Evolutionary conservation across 1,140 invertebrate genomes (phyloP).

Genomic region (Armadillidium nasatum): DNA sequence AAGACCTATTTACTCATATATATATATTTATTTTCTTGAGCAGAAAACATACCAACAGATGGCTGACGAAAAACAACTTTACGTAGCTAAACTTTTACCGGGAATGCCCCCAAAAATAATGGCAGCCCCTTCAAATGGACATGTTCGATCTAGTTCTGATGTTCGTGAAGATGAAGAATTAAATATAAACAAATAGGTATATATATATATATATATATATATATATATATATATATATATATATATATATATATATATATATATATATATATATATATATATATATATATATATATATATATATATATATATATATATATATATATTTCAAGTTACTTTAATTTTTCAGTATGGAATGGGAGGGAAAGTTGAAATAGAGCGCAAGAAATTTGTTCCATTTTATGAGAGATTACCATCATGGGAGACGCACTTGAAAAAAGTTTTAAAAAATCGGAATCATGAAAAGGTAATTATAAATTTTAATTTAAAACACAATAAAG

Average conservation of each 20-base stretch:
- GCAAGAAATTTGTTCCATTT: not conserved
- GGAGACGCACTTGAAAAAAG: not conserved
- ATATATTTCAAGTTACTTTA: not conserved
- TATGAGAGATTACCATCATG: not conserved
- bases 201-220: not conserved
- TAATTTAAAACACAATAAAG: too few species aligned
- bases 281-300: too few species aligned
- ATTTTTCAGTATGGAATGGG: not conserved
- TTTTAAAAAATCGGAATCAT: not conserved
- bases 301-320: too few species aligned
- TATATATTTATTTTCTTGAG: too few species aligned
- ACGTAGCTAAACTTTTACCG: not conserved
- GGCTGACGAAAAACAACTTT: not conserved
- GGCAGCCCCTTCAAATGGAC: not conserved
- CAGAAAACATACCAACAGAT: not conserved
- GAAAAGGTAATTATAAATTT: not conserved
- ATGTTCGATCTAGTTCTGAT: not conserved
- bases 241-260: not conserved
- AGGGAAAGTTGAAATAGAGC: not conserved
- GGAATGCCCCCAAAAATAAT: not conserved
- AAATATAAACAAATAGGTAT: not conserved
- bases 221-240: not conserved
- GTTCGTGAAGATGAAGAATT: not conserved
- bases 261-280: too few species aligned
- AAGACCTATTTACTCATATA: too few species aligned